A percentile compares a stretch with the other conserved stretches of the same genome.
These are phyloP conservation scores for Colius striatus DNA, from an alignment of 2,113 vertebrate genomes.

Conservation along the genomic window DNA sequence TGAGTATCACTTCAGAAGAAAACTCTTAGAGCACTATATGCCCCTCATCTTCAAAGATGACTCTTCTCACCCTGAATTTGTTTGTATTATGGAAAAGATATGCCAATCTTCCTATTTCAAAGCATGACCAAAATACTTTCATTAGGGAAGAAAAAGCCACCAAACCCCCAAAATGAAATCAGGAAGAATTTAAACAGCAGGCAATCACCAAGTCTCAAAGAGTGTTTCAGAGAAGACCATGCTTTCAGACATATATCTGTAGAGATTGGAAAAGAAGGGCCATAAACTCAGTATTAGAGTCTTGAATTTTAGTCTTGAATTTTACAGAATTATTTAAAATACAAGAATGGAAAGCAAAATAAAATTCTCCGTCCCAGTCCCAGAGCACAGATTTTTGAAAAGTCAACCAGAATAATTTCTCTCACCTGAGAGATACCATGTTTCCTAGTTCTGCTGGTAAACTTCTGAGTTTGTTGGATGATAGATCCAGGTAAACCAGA, in stretches of 20 bases:
- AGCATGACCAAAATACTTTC: neutral
- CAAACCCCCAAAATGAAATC: neutral
- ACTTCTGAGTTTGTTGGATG: conserved; percentile 99
- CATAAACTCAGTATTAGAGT: neutral
- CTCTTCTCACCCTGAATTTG: neutral
- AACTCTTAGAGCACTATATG: neutral
- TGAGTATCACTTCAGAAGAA: neutral
- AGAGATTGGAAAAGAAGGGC: neutral
- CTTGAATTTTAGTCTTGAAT: neutral
- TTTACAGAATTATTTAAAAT: neutral
- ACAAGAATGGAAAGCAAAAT: neutral
- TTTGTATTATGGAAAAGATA: neutral
- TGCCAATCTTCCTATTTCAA: neutral
- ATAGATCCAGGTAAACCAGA: conserved; percentile 98
- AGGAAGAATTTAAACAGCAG: neutral
- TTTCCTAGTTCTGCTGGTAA: conserved; percentile 99
- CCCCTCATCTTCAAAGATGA: neutral
- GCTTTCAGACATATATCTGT: neutral
- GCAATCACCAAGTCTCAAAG: neutral
- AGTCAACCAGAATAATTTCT: neutral
- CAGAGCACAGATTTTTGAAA: accelerated
- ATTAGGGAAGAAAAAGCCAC: neutral
- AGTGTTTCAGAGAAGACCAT: neutral
- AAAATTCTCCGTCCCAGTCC: accelerated
- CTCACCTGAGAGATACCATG: conserved; percentile 99